Percentiles rank a stretch among this genome's conserved stretches.
Conservation (phyloP, 1,140 invertebrate species). For the Heliothis virescens region DNA sequence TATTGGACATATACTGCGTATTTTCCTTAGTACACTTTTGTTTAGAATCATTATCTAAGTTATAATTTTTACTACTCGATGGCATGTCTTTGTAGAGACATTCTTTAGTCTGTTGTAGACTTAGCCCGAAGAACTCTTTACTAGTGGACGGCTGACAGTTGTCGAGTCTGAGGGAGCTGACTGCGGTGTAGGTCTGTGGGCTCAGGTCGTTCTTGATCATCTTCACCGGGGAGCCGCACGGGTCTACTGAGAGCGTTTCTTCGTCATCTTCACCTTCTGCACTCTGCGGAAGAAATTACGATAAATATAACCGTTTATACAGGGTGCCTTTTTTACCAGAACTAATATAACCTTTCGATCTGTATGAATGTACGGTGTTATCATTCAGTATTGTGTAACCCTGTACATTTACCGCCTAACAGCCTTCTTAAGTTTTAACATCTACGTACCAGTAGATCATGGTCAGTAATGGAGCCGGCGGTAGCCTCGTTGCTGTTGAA, state of each 20-base stretch:
- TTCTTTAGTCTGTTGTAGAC: constrained; percentile 75
- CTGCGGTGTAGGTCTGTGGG: constrained; percentile 43
- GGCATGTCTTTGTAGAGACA: constrained; percentile 78
- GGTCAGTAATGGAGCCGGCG: constrained; percentile 86
- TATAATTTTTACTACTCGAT: constrained; percentile 79
- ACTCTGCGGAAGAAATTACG: constrained; percentile 64
- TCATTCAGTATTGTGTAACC: too few species aligned
- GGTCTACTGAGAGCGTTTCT: constrained; percentile 85
- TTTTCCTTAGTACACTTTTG: constrained; percentile 73
- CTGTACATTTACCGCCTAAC: too few species aligned
- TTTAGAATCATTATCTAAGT: constrained; percentile 67
- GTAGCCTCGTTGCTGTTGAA: constrained; percentile 87
- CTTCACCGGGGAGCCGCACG: constrained; percentile 69
- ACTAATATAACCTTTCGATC: too few species aligned
- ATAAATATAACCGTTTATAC: too few species aligned
- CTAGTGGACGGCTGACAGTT: constrained; percentile 60
- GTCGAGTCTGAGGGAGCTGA: constrained; percentile 49
- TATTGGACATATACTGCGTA: constrained; percentile 60
- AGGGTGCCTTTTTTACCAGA: too few species aligned
- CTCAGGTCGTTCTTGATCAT: constrained; percentile 78
- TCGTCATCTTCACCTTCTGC: constrained; percentile 86
- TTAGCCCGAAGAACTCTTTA: constrained; percentile 72
- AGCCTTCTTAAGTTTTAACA: too few species aligned
- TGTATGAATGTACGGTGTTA: too few species aligned
- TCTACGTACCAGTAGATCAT: constrained; percentile 83